A percentile compares a stretch with the other conserved stretches of the same genome.
These are phyloP conservation scores for Dynastes maya DNA, from an alignment of 2,888 invertebrate species.

Conservation along the genomic window DNA sequence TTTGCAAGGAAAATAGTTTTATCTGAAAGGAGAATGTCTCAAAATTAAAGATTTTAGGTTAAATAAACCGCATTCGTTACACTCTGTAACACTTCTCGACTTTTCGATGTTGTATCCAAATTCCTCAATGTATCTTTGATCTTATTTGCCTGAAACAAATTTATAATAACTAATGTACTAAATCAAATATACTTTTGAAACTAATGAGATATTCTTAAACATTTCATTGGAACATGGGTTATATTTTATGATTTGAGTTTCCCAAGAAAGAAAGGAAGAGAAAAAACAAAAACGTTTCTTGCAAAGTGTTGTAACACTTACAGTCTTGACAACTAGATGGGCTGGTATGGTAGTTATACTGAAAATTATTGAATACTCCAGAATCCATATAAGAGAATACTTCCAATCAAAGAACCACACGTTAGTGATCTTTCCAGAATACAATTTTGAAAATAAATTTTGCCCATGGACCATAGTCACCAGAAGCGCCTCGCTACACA, in stretches of 20 bases:
- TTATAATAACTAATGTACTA: background rate
- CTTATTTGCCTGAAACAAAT: constrained; percentile 40
- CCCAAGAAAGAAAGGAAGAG: background rate
- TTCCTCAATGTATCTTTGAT: constrained; percentile 32
- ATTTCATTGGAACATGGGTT: background rate
- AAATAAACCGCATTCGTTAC: background rate
- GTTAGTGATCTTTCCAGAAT: too few relatives aligned
- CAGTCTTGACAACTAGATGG: constrained; percentile 15
- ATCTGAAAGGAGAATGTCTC: background rate
- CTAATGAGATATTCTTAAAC: too few relatives aligned
- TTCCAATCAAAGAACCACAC: constrained; percentile 20
- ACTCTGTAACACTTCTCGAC: constrained; percentile 1
- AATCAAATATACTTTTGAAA: too few relatives aligned
- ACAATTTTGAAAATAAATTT: too few relatives aligned
- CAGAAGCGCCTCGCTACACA: too few relatives aligned
- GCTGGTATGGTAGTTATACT: too few relatives aligned
- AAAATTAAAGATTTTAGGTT: too few relatives aligned
- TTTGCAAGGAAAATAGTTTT: constrained; percentile 37
- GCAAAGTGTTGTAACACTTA: background rate
- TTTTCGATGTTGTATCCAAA: constrained; percentile 16
- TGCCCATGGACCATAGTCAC: too few relatives aligned
- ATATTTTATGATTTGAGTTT: background rate
- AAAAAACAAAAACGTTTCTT: too few relatives aligned
- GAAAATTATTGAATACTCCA: constrained; percentile 2
- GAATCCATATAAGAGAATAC: background rate